Percentiles rank a stretch among this genome's conserved stretches.
Evolutionary conservation across 30 jellyfish, hydroid and myxozoan genomes (phyloP).

Genomic region (Nemopilema nomurai): DNA sequence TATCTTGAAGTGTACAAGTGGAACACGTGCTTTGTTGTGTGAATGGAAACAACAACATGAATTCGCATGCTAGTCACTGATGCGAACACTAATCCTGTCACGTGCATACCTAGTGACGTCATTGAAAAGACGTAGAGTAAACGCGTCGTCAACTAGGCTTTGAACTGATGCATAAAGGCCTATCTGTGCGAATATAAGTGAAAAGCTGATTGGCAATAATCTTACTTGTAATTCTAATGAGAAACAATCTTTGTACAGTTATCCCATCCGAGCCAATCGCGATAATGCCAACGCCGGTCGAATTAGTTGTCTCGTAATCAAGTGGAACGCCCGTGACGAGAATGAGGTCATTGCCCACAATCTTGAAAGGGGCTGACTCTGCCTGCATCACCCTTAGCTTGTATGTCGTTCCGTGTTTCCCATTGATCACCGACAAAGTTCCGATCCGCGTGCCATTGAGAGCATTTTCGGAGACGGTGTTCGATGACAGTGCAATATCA

Average conservation of each 20-base stretch:
- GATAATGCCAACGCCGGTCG: conserved; percentile 42
- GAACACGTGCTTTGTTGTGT: no score
- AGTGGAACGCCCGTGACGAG: conserved; percentile 43
- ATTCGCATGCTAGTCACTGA: no score
- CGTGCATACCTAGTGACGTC: no score
- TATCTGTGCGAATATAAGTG: no score
- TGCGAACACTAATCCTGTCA: no score
- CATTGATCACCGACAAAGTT: conserved; percentile 28
- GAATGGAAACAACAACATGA: no score
- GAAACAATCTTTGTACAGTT: conserved; percentile 32
- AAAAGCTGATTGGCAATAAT: no score
- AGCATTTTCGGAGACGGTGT: conserved; percentile 49
- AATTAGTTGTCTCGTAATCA: conserved; percentile 65
- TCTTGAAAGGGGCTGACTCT: conserved; percentile 42
- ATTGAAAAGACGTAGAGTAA: not conserved
- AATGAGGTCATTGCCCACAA: conserved; percentile 55
- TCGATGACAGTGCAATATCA: conserved; percentile 52
- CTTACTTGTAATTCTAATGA: conserved; percentile 44
- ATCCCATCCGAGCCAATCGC: conserved; percentile 53
- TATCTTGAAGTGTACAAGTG: no score
- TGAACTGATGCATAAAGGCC: not conserved
- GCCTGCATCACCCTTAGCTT: conserved; percentile 13
- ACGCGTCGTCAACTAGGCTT: not conserved
- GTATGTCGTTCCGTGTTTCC: conserved; percentile 41
- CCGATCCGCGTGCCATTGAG: conserved; percentile 61